Evolutionary conservation across 2,797 vertebrate genomes (phyloP).

Genomic region (Anguilla obscura): DNA sequence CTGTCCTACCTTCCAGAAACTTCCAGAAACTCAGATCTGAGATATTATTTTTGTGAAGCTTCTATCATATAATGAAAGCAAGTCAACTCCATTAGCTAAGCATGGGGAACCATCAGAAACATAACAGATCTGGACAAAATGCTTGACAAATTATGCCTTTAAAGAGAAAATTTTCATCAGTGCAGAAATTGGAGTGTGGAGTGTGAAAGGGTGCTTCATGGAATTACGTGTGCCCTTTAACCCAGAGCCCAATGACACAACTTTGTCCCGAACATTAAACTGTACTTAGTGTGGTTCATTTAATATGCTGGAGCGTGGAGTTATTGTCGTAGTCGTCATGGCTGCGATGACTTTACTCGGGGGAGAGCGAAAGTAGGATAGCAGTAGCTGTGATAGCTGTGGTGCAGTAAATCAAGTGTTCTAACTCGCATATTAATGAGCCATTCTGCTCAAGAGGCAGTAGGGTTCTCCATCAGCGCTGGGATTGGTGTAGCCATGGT

Average conservation of each 20-base stretch:
- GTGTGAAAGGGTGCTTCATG: background rate
- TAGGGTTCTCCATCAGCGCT: slow-evolving; percentile 3
- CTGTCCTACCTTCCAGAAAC: background rate
- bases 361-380: background rate
- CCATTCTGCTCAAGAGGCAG: background rate
- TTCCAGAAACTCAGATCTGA: background rate
- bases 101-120: background rate
- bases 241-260: background rate
- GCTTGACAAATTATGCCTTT: background rate
- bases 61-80: background rate
- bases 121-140: background rate
- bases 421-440: background rate
- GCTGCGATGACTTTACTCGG: slow-evolving; percentile 28
- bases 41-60: background rate
- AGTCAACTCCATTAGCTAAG: background rate
- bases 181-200: background rate
- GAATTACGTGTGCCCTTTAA: background rate
- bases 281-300: background rate
- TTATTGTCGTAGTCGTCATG: slow-evolving; percentile 32
- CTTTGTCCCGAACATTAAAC: background rate
- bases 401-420: background rate
- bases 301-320: background rate
- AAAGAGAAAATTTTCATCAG: background rate
- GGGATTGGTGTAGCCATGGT: slow-evolving; percentile 29
- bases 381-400: background rate